A percentile compares a stretch with the other conserved stretches of the same genome.
Evolutionary conservation across 1,140 invertebrate genomes (phyloP).

Genomic region (Papilio glaucus): DNA sequence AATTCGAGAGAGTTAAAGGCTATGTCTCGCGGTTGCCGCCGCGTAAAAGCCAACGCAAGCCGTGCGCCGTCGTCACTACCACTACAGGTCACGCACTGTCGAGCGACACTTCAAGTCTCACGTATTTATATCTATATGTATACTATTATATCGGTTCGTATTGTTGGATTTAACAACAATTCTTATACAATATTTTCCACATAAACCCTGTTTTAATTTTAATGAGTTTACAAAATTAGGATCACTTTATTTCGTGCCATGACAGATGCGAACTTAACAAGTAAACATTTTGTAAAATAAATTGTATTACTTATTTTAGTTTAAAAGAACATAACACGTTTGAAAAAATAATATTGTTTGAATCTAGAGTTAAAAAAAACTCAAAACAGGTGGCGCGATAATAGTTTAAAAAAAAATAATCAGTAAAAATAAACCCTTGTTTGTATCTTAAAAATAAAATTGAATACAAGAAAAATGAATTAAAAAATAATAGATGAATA

Average conservation of each 20-base stretch:
- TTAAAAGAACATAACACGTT: too few species aligned
- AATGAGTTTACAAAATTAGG: conserved; percentile 7
- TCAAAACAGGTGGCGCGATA: too few species aligned
- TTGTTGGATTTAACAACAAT: conserved; percentile 24
- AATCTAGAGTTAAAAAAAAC: neutral
- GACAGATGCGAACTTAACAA: neutral
- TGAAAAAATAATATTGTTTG: too few species aligned
- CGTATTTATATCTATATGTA: conserved; percentile 46
- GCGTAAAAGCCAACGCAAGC: conserved; percentile 76
- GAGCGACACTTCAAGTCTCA: conserved; percentile 78
- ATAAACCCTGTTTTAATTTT: conserved; percentile 24
- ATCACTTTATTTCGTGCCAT: conserved; percentile 1
- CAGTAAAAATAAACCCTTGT: too few species aligned
- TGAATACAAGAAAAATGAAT: too few species aligned
- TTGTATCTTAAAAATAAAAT: too few species aligned
- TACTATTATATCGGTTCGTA: conserved; percentile 27
- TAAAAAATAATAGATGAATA: too few species aligned
- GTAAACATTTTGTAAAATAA: conserved; percentile 1
- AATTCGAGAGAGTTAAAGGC: conserved; percentile 48
- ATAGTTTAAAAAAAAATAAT: too few species aligned
- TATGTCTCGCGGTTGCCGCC: conserved; percentile 60
- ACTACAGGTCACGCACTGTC: conserved; percentile 75
- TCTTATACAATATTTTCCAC: conserved; percentile 28
- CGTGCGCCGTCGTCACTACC: conserved; percentile 78
- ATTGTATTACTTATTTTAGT: too few species aligned